Base-by-base conservation (phyloP, 2,888 invertebrate species). In the Lepidochrysops patricia region DNA sequence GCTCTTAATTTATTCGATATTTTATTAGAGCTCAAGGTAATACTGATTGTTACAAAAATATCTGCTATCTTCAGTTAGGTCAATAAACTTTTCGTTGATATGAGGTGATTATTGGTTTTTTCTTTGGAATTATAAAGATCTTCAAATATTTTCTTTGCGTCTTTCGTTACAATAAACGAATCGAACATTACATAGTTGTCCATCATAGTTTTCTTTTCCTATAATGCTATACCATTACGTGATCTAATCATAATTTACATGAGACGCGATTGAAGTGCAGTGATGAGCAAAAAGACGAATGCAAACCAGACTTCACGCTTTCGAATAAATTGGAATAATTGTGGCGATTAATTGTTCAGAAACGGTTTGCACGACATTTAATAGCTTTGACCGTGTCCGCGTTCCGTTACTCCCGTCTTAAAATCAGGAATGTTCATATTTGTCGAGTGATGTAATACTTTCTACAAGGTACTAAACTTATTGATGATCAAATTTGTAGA, bases 301-400 rank as follows among this genome's bases (percentile, higher is more conserved):
- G 66, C 63, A 61, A 64, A 62, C 58, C 61, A 61, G 61, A 59
- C 60, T 66, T 60, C 67, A 67, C 67, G 67, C 67, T 67, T 67
- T 67, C 67, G 61, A 59, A 63, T 61, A 64, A 66, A 66, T 66
- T 63, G 62, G 62, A 63, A 61, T 64, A 63, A 63, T 64, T 58
- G 65, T 63, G 62, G 61, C 64, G 60, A 61, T 63, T 65, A 65
- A 65, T 66, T 63, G 58, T 63, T 61, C 49, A 37, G 60, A 56
- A 60, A 56, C 15, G 37, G 57, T 57, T 52, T 57, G 54, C 54
- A 54, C 54, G 50, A 50, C 50, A 29, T 54, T 29, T 19, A 32
- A 54, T 54, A 29, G 19, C 54, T 54, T 54, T 54, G 54, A 54
- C 54, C 54, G 54, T 32, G 52, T 52, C 52, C 3, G 52, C n/a